Percentiles rank a stretch among this genome's conserved stretches.
Conservation (phyloP, 2,113 vertebrate genomes). For the Sinocyclocheilus anophthalmus region DNA sequence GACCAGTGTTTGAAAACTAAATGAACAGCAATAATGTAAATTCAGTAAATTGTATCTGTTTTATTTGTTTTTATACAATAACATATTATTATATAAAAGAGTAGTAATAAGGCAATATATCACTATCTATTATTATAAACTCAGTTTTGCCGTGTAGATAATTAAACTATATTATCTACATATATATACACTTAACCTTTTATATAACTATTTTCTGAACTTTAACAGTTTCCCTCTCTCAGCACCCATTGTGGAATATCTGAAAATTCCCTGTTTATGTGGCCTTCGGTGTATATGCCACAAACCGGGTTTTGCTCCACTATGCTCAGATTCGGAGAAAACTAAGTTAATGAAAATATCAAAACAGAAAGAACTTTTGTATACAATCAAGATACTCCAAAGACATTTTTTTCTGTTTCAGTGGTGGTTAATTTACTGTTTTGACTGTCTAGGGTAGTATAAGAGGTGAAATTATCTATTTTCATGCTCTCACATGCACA, state of each 20-base stretch:
- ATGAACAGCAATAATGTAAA: neutral
- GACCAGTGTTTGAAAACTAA: neutral
- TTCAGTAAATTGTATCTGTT: neutral
- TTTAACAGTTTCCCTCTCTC: neutral
- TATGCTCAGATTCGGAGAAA: neutral
- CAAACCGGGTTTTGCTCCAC: neutral
- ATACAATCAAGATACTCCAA: neutral
- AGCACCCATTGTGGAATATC: constrained; percentile 10
- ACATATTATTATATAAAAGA: neutral
- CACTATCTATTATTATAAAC: neutral
- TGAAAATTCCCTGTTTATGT: too few species aligned
- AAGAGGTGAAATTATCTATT: neutral
- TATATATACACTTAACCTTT: too few species aligned
- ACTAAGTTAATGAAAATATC: neutral
- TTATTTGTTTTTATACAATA: neutral
- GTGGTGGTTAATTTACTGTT: neutral
- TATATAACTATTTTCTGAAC: too few species aligned
- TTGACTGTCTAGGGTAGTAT: neutral
- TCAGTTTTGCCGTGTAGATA: neutral
- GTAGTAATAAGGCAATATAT: too few species aligned
- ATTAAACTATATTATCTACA: too few species aligned
- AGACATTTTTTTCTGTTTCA: neutral
- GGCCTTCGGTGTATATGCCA: too few species aligned
- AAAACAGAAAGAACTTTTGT: neutral
- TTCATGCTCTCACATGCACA: neutral